phyloP scores from a whole-genome alignment of 92 coral and sea anemone species.

The Diadumene lineata region DNA sequence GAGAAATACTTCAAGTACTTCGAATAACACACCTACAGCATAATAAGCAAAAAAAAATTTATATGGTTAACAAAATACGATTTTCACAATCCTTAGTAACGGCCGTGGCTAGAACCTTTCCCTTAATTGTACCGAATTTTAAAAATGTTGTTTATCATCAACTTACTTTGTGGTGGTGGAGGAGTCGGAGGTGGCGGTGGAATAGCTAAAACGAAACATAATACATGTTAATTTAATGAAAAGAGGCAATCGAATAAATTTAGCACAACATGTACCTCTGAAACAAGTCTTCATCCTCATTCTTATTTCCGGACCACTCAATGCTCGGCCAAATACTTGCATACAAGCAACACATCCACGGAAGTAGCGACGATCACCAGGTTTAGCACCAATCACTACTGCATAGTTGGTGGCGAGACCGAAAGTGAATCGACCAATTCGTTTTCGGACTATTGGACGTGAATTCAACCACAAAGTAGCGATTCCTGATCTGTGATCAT shows the following conservation, averaged over 20 bases:
- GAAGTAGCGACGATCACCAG: slow-evolving; percentile 28
- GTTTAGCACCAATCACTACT: slow-evolving; percentile 23
- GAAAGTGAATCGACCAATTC: slow-evolving; percentile 11
- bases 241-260: not conserved
- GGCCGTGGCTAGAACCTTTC: too few relatives aligned
- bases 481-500: slow-evolving; percentile 13
- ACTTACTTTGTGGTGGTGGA: not conserved
- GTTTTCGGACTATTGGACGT: slow-evolving; percentile 4
- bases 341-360: slow-evolving; percentile 27
- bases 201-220: not conserved
- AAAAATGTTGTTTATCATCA: not conserved
- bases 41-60: too few relatives aligned
- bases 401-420: slow-evolving; percentile 27
- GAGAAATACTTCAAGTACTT: too few relatives aligned
- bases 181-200: not conserved
- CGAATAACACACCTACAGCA: too few relatives aligned
- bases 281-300: slow-evolving; percentile 5
- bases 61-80: too few relatives aligned
- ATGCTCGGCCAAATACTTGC: slow-evolving; percentile 14
- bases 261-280: slow-evolving; percentile 12
- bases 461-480: slow-evolving; percentile 20
- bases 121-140: too few relatives aligned
- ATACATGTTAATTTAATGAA: not conserved
- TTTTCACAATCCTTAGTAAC: too few relatives aligned
- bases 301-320: slow-evolving; percentile 11